Base-by-base conservation (phyloP, 2,888 invertebrate species). In the Drosophila ustulata region DNA sequence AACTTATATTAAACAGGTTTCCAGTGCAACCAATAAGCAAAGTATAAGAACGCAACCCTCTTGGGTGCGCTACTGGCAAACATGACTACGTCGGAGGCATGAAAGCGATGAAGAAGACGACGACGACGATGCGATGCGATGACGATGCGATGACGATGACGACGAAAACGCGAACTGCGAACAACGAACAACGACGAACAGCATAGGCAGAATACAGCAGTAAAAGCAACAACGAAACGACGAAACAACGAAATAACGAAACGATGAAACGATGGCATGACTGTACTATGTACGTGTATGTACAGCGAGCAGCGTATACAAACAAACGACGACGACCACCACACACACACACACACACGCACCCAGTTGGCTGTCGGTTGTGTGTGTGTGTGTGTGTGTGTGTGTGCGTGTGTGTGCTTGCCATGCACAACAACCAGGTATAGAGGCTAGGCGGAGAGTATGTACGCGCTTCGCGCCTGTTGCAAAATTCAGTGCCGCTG, bases 401-500 rank as follows among this genome's bases (percentile, higher is more conserved):
- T 26, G 9, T 58, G 43, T 65, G 47, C 57, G 47, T 46, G 61
- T 63, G 61, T 64, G 51, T 56, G 53, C 43, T 59, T 13, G 13
- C 41, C 45, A 45, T 34, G 52, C 59, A 41, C 58, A 58, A 37
- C 37, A 37, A 34, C 39, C 49, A 58, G 57, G 64, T 58, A 64
- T 64, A 64, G 37, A 37, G n/a, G 37, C 37, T 37, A 37, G 43
- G 80, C 45, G 58, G 80, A 80, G 74, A 75, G 71, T 71, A 71
- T 71, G 79, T 75, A 71, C 79, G 62, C 73, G 81, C 73, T 66
- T 71, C 85, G 88, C 74, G 88, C 86, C 83, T 84, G 82, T 89
- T 78, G 85, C 88, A 89, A 81, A 80, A 84, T 88, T 88, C 86
- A 90, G 85, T 88, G 67, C 71, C 67, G 82, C 72, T 61, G 69